Conservation (phyloP, 1,140 invertebrate genomes). For the Zaprionus africanus region DNA sequence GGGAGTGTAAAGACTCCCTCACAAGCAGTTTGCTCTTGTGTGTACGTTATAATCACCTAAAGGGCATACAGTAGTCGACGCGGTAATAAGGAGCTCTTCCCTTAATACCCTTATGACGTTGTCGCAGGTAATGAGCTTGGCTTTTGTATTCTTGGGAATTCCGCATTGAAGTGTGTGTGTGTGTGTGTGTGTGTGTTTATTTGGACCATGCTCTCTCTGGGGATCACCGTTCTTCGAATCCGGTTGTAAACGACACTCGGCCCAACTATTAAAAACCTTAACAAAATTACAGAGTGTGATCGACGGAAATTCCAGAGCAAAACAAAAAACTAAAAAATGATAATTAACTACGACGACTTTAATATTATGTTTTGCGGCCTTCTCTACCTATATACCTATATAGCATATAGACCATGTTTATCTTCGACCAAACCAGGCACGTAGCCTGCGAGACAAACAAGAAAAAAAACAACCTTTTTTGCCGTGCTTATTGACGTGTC, state of each 20-base stretch:
- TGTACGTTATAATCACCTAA: neutral
- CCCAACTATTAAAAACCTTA: neutral
- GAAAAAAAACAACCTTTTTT: conserved; percentile 21
- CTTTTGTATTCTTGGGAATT: conserved; percentile 27
- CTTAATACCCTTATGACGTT: neutral
- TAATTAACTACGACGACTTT: conserved; percentile 16
- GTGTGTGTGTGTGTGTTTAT: neutral
- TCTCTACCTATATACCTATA: neutral
- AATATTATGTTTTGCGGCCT: conserved; percentile 19
- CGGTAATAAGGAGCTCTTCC: neutral
- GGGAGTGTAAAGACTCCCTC: neutral
- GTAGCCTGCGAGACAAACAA: conserved; percentile 43
- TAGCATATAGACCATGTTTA: neutral
- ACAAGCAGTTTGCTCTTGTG: neutral
- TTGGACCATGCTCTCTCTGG: conserved; percentile 10
- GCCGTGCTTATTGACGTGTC: conserved; percentile 23
- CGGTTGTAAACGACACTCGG: conserved; percentile 21
- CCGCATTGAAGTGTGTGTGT: conserved; percentile 1
- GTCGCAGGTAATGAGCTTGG: neutral
- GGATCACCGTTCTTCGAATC: conserved; percentile 23
- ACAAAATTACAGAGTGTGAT: conserved; percentile 13
- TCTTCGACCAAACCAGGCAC: conserved; percentile 39
- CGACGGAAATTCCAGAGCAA: conserved; percentile 32
- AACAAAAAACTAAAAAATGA: conserved; percentile 12
- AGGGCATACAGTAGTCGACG: conserved; percentile 3